Evolutionary conservation across 2,888 invertebrate genomes (phyloP).

Genomic region (Polia nebulosa): DNA sequence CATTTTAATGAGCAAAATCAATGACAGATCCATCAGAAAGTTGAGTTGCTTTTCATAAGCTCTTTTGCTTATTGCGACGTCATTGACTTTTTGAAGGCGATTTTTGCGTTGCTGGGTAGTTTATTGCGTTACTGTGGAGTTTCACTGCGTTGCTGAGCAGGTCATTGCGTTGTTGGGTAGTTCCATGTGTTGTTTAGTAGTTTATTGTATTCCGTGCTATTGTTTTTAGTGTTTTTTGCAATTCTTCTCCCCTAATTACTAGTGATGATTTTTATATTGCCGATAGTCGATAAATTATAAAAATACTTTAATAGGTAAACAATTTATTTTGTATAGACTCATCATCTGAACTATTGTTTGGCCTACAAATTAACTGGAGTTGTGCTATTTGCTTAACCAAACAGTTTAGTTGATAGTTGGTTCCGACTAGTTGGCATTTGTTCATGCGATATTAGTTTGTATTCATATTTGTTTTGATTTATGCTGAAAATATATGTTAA

Average conservation of each 20-base stretch:
- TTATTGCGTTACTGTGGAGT: neutral
- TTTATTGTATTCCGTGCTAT: neutral
- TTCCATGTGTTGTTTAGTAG: neutral
- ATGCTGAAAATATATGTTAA: neutral
- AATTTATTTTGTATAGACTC: neutral
- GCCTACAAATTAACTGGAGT: slow-evolving; percentile 6
- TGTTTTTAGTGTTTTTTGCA: neutral
- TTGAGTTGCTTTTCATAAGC: slow-evolving; percentile 16
- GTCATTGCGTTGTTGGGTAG: neutral
- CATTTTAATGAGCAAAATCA: slow-evolving; percentile 31
- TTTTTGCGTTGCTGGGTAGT: neutral
- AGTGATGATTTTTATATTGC: neutral
- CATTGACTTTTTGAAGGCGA: neutral
- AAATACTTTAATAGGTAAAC: no score
- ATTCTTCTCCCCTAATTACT: no score
- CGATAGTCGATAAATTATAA: neutral
- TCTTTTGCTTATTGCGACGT: neutral
- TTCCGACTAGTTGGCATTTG: neutral
- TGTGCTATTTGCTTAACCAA: slow-evolving; percentile 8
- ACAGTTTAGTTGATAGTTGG: slow-evolving; percentile 11
- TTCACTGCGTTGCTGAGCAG: neutral
- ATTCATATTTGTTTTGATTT: neutral
- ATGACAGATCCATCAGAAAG: neutral
- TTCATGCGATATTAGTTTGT: neutral
- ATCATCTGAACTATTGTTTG: slow-evolving; percentile 18